These are phyloP conservation scores for Aphaenogaster floridana DNA, from an alignment of 1,140 invertebrate genomes.

Conservation along the genomic window DNA sequence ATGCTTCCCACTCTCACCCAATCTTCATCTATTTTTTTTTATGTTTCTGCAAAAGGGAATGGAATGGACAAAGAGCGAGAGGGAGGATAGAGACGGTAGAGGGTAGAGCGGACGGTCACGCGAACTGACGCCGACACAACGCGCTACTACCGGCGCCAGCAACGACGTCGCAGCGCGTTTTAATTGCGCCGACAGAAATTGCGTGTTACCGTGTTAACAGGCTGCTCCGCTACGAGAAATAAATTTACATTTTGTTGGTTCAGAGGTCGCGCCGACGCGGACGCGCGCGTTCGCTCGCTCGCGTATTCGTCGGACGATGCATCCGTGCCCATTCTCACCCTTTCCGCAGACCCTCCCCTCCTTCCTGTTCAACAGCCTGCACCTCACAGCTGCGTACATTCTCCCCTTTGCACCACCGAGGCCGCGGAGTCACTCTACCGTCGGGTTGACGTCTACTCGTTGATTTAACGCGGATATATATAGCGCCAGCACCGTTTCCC, in stretches of 20 bases:
- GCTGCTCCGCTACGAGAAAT: conserved; percentile 68
- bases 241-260: conserved; percentile 72
- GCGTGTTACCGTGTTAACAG: conserved; percentile 76
- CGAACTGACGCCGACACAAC: conserved; percentile 44
- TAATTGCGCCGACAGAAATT: conserved; percentile 78
- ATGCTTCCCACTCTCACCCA: conserved; percentile 32
- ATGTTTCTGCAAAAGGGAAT: conserved; percentile 44
- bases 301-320: conserved; percentile 15
- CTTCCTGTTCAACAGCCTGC: conserved; percentile 38
- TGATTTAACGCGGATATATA: conserved; percentile 36
- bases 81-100: neutral
- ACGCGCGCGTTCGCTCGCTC: neutral
- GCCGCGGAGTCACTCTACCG: conserved; percentile 10
- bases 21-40: conserved; percentile 48
- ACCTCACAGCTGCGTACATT: conserved; percentile 1
- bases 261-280: conserved; percentile 13
- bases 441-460: conserved; percentile 42
- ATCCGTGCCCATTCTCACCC: conserved; percentile 34
- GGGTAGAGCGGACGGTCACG: conserved; percentile 42
- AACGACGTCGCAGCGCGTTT: conserved; percentile 73
- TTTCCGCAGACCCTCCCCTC: neutral
- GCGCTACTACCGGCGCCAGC: conserved; percentile 35
- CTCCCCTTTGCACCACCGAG: neutral
- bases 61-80: neutral
- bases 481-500: conserved; percentile 20